Evolutionary conservation across 2,888 invertebrate species (phyloP), one percentile per base, ranked within the genome.

Genomic region (Leptinotarsa tumamoca): DNA sequence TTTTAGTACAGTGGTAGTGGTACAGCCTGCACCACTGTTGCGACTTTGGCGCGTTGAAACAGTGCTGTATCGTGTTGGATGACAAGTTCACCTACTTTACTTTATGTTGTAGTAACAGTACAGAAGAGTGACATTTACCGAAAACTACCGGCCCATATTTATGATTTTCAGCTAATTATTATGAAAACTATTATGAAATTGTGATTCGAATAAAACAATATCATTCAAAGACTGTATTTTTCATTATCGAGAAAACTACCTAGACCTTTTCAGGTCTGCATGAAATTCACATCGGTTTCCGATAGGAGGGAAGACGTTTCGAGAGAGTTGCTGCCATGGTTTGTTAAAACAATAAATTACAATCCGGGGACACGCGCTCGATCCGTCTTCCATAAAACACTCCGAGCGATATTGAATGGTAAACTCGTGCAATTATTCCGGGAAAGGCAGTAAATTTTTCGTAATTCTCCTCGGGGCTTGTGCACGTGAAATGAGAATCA

Each of bases 381-480:
- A 76, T 72, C 72, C 72, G 74, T 74, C 72, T 71, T 72, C 71
- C 72, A 72, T 77, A 74, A 77, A 77, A 54, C 68, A 72, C 71
- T 73, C 68, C 27, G 72, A 66, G 76, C 74, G 68, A 72, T 72
- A 70, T 75, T 70, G 79, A 78, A 75, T 73, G 71, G 73, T 73
- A 75, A 79, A 74, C 68, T 73, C 67, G 58, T 63, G 79, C 79
- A 78, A 78, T 78, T 74, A 76, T 73, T 77, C 76, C 67, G 72
- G 54, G 74, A 71, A 56, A 78, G 72, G 74, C 70, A 54, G 74
- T 77, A 77, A 77, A 80, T 75, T 78, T 75, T 71, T 74, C 67
- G 69, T 66, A 71, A 71, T 71, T 74, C 58, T 54, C 71, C 58
- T 54, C 71, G 68, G 54, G 72, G 51, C 67, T 54, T 72, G 67